Base-by-base conservation (phyloP, 2,113 vertebrate genomes). In the Labeo catla region DNA sequence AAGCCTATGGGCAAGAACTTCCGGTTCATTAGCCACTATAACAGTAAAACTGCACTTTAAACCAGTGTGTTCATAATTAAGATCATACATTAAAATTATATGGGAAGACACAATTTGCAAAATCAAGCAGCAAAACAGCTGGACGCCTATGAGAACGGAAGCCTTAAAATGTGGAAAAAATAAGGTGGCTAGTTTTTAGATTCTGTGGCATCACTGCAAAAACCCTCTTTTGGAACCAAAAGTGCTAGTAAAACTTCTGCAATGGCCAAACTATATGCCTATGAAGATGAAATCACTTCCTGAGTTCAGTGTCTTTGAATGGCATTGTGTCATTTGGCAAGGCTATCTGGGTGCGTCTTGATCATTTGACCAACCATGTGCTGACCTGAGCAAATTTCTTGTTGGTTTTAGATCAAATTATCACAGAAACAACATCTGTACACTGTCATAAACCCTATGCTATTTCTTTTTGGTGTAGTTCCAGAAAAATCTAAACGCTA, bases 351-450 rank as follows among this genome's bases (percentile, higher is more conserved):
- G 47, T 15, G 45, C 39, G 59, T 68, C 59, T n/a, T 39, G n/a
- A 68, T 59, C 70, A 34, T 28, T 73, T 76, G 19, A 76, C 83
- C 70, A 76, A 84, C 21, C 54, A 28, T 84, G 83, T 76, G 47
- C 57, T 84, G 43, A 84, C 84, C 21, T 79, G 61, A 63, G 61
- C 61, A 68, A 28, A 70, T 54, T 13, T 50, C 16, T 45, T 52
- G 34, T 43, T 78, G 34, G 19, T 23, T 16, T 76, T 65, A 68
- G 34, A 68, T 70, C 12, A 50, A 50, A 23, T 79, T 52, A 68
- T 86, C 63, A 16, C 16, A 86, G 57, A 23, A 54, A 86, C 19
- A 85, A 68, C 47, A 78, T 78, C 28, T 49, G 73, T 50, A 66
- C 11, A 63, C 39, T 28, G 45, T 54, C 49, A 68, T 23, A 66